phyloP scores from a whole-genome alignment of 2,888 invertebrate genomes.

The Pyralis farinalis region DNA sequence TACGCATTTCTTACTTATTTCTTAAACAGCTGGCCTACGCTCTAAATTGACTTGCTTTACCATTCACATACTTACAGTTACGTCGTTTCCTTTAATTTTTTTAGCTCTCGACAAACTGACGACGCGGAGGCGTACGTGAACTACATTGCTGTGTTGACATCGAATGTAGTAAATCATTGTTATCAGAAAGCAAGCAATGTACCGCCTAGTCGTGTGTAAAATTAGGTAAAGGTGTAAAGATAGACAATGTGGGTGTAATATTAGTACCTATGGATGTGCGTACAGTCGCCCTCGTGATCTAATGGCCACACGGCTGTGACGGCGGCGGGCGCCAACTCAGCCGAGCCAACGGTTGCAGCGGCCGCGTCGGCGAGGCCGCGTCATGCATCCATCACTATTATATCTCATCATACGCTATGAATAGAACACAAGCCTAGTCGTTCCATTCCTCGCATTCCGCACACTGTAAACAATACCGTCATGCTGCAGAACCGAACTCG shows the following conservation, averaged over 20 bases:
- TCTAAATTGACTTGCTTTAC: too few species aligned
- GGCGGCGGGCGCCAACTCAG: constrained; percentile 24
- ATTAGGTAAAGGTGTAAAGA: constrained; percentile 9
- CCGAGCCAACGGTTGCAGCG: constrained; percentile 8
- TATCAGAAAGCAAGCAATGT: too few species aligned
- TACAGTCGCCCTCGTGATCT: constrained; percentile 17
- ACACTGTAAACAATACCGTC: constrained; percentile 56
- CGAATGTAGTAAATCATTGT: too few species aligned
- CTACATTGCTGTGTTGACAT: too few species aligned
- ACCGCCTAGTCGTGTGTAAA: too few species aligned
- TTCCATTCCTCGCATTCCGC: constrained; percentile 68
- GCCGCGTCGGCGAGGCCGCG: constrained; percentile 57
- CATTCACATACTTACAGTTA: too few species aligned
- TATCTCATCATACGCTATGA: constrained; percentile 65
- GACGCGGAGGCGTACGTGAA: too few species aligned
- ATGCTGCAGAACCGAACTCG: constrained; percentile 34
- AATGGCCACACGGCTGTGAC: constrained; percentile 14
- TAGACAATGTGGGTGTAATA: constrained; percentile 3
- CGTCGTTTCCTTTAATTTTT: too few species aligned
- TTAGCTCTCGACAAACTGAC: too few species aligned
- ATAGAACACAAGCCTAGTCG: constrained; percentile 60
- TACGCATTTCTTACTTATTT: too few species aligned
- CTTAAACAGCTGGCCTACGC: too few species aligned
- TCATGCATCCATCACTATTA: constrained; percentile 64
- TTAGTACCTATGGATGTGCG: too few species aligned